Evolutionary conservation across 2,888 invertebrate genomes (phyloP).

Genomic region (Drosophila paramelanica): DNA sequence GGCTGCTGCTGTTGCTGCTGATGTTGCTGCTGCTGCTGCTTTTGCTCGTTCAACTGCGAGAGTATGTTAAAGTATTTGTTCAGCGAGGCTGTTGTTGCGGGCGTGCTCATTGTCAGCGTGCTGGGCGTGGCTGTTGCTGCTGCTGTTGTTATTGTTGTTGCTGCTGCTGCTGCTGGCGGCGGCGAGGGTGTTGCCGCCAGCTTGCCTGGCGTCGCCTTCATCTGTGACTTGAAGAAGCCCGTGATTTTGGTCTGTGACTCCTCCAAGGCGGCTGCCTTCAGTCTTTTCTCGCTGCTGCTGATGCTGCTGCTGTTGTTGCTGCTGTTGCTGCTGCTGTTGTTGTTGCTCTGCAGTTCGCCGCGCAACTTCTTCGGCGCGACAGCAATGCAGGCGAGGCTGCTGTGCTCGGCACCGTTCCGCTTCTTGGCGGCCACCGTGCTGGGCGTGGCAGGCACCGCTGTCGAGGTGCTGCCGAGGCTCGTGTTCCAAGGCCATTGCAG

Average conservation of each 20-base stretch:
- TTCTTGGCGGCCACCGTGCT: slow-evolving; percentile 58
- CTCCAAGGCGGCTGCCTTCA: slow-evolving; percentile 83
- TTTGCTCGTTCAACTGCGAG: slow-evolving; percentile 81
- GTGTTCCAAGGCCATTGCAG: slow-evolving; percentile 84
- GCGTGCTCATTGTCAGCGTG: slow-evolving; percentile 79
- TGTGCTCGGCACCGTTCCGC: slow-evolving; percentile 49
- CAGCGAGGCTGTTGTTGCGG: slow-evolving; percentile 81
- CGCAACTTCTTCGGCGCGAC: slow-evolving; percentile 81
- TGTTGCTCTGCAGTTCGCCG: slow-evolving; percentile 35
- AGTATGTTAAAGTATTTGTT: slow-evolving; percentile 84
- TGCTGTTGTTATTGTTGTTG: slow-evolving; percentile 33
- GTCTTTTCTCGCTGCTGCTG: slow-evolving; percentile 78
- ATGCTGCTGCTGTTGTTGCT: slow-evolving; percentile 25
- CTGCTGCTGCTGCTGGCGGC: slow-evolving; percentile 33
- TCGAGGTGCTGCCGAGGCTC: slow-evolving; percentile 67
- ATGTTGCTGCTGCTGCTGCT: slow-evolving; percentile 64
- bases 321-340: slow-evolving; percentile 18
- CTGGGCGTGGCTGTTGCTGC: slow-evolving; percentile 52
- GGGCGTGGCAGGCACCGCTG: slow-evolving; percentile 53
- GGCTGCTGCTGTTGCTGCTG: slow-evolving; percentile 41
- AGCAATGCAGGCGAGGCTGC: slow-evolving; percentile 33
- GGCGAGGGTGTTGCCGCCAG: slow-evolving; percentile 45
- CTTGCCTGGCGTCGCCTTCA: slow-evolving; percentile 86
- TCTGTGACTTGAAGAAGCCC: slow-evolving; percentile 93
- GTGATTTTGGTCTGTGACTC: slow-evolving; percentile 90